phyloP scores from a whole-genome alignment of 2,797 vertebrate species.

The Cryptoblepharus egeriae region DNA sequence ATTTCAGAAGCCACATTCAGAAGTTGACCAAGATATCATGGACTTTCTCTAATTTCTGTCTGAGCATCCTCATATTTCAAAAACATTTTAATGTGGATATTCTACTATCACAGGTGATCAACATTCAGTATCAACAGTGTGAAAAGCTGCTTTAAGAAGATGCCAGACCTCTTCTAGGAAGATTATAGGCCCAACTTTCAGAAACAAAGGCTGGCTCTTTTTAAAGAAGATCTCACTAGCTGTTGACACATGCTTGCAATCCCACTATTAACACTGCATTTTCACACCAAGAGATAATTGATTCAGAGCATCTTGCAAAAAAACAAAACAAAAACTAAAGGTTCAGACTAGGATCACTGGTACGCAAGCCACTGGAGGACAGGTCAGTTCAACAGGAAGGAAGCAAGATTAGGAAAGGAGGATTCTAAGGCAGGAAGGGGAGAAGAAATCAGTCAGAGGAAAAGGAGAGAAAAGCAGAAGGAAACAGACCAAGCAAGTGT shows the following conservation, averaged over 20 bases:
- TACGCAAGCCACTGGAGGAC: conserved; percentile 48
- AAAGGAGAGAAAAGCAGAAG: conserved; percentile 60
- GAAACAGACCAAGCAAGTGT: conserved; percentile 60
- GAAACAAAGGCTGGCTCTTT: conserved; percentile 5
- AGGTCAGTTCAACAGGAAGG: conserved; percentile 42
- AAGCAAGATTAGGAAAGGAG: conserved; percentile 45
- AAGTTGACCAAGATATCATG: background rate
- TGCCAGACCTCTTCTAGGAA: background rate
- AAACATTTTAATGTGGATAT: background rate
- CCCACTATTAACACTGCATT: background rate
- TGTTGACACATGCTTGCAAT: background rate
- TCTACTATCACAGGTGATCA: background rate
- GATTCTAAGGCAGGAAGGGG: background rate
- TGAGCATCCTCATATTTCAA: conserved; percentile 54
- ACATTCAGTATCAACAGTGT: background rate
- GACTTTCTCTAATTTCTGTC: background rate
- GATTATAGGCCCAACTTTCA: background rate
- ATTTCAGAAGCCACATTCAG: conserved; percentile 17
- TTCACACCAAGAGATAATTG: background rate
- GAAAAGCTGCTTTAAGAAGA: conserved; percentile 25
- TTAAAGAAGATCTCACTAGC: background rate
- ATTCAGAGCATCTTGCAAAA: conserved; percentile 7
- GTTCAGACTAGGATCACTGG: conserved; percentile 45
- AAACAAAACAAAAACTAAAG: background rate
- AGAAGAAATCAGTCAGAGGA: conserved; percentile 46